Evolutionary conservation across 2,797 vertebrate genomes (phyloP), one percentile per base, ranked within the genome.

Genomic region (Podarcis lilfordi): DNA sequence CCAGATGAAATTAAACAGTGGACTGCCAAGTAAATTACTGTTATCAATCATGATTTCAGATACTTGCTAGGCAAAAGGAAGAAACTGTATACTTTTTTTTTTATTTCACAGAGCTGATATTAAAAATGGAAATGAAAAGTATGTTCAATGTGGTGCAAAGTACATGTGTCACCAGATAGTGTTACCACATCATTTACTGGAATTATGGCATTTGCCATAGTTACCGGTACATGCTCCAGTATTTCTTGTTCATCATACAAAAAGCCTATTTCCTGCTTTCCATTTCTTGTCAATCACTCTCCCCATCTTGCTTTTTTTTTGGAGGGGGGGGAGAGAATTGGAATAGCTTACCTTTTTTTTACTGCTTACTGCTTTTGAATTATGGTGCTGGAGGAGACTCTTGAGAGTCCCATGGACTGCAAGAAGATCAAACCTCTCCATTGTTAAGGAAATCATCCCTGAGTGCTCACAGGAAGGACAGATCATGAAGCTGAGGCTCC

Each of bases 1-100:
- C 59, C 27, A 82, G 25, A 82, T 74, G 50, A 89, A 93, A 89
- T 72, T 83, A 91, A 89, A 77, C 5, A 84, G 78, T 64, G 76
- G 17, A 91, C 1, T 50, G 78, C 61, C 1, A 40, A 8, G 81
- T 19, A 79, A 94, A 93, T 89, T 92, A 80, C 7, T 59, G 19
- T 89, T 85, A 37, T 81, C 50, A 85, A 32, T 87, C 10, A 78
- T 86, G 87, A 84, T 37, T 89, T 84, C 80, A 8, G 8, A 25
- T 77, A 35, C 23, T 79, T 69, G 45, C 45, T n/a, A 82, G 37
- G 37, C n/a, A 61, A 83, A 81, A 86, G 21, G 35, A n/a, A 1
- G 3, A 27, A 88, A 82, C 66, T 11, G 29, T 80, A 71, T 29
- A 40, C 25, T 37, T 50, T 71, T 2, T 40, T 0, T 89, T 85